A percentile compares a stretch with the other conserved stretches of the same genome.
Conservation (phyloP, 1,140 invertebrate species). For the Papilio helenus region DNA sequence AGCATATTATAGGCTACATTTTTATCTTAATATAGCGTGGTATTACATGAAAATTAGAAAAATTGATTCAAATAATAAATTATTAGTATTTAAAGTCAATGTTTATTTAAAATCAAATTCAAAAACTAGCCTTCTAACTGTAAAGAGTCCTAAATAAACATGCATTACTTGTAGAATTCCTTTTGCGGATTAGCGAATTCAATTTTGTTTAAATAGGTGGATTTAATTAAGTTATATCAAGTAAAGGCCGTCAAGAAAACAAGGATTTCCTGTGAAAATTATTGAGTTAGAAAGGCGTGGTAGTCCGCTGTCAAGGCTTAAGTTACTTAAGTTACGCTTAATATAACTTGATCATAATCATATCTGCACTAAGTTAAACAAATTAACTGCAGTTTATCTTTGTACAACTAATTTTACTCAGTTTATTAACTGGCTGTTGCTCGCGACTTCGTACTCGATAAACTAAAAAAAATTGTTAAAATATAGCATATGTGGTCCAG, state of each 20-base stretch:
- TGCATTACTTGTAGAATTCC: not conserved
- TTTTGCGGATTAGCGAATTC: not conserved
- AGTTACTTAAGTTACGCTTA: not conserved
- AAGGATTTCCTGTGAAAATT: not conserved
- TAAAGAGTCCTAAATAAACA: not conserved
- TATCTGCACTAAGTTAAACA: not conserved
- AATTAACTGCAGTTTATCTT: no score
- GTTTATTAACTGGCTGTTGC: no score
- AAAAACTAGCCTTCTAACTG: not conserved
- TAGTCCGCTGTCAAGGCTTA: not conserved
- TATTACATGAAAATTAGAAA: no score
- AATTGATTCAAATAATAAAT: no score
- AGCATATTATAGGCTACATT: no score
- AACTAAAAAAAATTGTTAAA: no score
- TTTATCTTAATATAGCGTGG: no score
- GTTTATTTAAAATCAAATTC: not conserved
- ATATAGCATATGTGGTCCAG: no score
- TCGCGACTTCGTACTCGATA: no score
- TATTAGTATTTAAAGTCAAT: not conserved
- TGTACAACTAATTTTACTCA: no score
- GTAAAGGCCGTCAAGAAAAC: not conserved
- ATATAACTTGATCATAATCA: not conserved
- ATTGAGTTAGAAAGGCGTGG: not conserved
- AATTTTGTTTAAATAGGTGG: constrained; percentile 4
- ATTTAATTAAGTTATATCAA: not conserved